Evolutionary conservation across 2,113 vertebrate species (phyloP).

Genomic region (Calonectris borealis): DNA sequence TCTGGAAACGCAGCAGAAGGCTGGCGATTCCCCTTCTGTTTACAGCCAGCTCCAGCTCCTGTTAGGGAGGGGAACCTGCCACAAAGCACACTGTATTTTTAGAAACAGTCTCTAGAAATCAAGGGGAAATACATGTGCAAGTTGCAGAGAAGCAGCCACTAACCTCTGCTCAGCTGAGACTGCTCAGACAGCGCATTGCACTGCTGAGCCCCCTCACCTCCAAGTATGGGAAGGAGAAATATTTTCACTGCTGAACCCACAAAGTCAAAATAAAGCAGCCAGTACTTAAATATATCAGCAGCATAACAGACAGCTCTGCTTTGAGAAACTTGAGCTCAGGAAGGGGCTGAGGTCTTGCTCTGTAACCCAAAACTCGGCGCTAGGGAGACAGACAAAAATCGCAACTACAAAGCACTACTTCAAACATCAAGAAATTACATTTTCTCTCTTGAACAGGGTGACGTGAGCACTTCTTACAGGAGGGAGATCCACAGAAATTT

Average conservation of each 20-base stretch:
- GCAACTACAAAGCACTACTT: neutral
- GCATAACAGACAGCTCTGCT: neutral
- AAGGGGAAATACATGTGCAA: neutral
- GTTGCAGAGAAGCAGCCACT: neutral
- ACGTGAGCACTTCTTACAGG: neutral
- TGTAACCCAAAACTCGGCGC: neutral
- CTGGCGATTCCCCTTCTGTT: neutral
- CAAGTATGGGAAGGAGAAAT: neutral
- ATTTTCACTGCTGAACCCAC: neutral
- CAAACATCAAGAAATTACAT: neutral
- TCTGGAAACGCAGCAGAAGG: neutral
- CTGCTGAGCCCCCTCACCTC: neutral
- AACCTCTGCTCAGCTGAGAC: neutral
- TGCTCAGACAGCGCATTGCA: neutral
- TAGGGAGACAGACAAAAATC: neutral
- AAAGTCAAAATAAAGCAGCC: neutral
- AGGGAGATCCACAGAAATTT: neutral
- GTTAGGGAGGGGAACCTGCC: neutral
- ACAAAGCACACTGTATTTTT: neutral
- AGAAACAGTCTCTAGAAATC: neutral
- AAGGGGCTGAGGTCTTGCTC: neutral
- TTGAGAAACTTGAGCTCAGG: neutral
- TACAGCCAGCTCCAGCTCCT: constrained; percentile 3
- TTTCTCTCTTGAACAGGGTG: neutral
- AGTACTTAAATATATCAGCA: neutral